Evolutionary conservation across 2,888 invertebrate genomes (phyloP).

Genomic region (Epinotia ramella): DNA sequence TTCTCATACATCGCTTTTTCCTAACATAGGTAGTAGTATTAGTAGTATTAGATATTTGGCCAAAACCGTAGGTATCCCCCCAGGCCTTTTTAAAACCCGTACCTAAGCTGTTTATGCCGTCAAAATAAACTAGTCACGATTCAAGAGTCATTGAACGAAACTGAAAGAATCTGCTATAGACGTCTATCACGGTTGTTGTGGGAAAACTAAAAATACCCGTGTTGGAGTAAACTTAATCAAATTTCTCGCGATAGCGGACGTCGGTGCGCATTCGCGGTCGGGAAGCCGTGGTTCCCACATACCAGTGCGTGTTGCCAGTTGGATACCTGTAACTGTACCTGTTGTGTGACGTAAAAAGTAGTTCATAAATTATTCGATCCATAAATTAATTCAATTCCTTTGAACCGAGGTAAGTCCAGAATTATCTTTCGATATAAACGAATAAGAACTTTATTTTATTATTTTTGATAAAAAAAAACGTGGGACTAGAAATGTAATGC

Average conservation of each 20-base stretch:
- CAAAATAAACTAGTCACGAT: conserved; percentile 16
- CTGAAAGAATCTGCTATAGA: conserved; percentile 20
- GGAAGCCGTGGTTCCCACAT: conserved; percentile 63
- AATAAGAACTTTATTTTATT: not conserved
- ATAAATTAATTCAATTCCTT: not conserved
- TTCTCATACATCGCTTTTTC: no score
- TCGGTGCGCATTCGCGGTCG: conserved; percentile 67
- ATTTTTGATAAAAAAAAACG: not conserved
- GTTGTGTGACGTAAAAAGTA: not conserved
- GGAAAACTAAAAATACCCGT: conserved; percentile 68
- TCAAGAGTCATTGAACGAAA: conserved; percentile 40
- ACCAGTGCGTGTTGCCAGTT: conserved; percentile 32
- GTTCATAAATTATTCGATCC: not conserved
- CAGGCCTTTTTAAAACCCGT: no score
- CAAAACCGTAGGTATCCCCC: no score
- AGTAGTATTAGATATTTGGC: no score
- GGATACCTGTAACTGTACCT: not conserved
- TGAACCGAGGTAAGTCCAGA: conserved; percentile 11
- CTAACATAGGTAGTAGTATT: no score
- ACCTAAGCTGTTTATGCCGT: not conserved
- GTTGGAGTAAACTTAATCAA: conserved; percentile 69
- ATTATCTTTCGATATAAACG: not conserved
- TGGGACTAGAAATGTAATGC: conserved; percentile 3
- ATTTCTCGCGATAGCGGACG: conserved; percentile 60
- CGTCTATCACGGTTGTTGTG: conserved; percentile 61